Conservation (phyloP, 2,888 invertebrate species). For the Morinoia aosen region DNA sequence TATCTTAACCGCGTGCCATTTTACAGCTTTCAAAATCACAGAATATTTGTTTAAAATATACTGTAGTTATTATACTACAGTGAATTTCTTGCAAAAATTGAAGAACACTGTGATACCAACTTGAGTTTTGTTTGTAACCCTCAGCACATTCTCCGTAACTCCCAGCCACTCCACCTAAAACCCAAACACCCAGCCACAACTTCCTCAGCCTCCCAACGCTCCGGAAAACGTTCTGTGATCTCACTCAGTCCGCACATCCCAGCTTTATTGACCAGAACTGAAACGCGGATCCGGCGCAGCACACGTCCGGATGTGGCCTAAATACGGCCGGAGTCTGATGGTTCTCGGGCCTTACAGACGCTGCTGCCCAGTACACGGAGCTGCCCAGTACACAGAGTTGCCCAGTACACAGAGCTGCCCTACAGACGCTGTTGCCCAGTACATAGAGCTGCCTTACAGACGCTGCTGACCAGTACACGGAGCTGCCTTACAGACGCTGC, state of each 20-base stretch:
- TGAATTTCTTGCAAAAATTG: too few relatives aligned
- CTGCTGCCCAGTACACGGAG: neutral
- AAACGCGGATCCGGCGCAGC: neutral
- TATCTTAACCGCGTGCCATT: too few relatives aligned
- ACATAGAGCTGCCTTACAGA: too few relatives aligned
- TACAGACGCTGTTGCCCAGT: too few relatives aligned
- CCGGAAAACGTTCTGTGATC: neutral
- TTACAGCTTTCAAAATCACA: too few relatives aligned
- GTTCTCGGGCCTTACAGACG: neutral
- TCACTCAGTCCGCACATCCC: neutral
- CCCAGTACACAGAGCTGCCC: too few relatives aligned
- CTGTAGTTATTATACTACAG: too few relatives aligned
- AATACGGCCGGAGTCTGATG: neutral
- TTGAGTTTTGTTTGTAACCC: neutral
- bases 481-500: too few relatives aligned
- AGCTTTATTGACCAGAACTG: slow-evolving; percentile 1
- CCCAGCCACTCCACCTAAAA: neutral
- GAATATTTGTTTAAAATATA: too few relatives aligned
- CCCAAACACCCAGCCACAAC: neutral
- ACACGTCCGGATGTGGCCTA: neutral
- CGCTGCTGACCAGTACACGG: neutral
- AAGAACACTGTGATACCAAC: too few relatives aligned
- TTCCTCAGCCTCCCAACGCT: neutral
- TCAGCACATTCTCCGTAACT: neutral
- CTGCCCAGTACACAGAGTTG: too few relatives aligned